Percentiles rank a stretch among this genome's conserved stretches.
Evolutionary conservation across 2,113 vertebrate species (phyloP).

Genomic region (Zosterops borbonicus): DNA sequence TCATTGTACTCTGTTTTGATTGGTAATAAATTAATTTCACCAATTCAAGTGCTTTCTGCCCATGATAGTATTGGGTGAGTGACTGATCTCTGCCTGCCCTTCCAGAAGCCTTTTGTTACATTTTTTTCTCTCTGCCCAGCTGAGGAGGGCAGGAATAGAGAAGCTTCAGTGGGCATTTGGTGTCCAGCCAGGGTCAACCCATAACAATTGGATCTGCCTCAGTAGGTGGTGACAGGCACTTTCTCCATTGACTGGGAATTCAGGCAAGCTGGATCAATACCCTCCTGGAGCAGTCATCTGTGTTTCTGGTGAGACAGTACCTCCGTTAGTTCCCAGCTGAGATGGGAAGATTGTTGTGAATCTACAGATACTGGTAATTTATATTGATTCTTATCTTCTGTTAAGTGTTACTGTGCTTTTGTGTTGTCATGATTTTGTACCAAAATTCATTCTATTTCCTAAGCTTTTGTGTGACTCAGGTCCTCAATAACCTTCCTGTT

Average conservation of each 20-base stretch:
- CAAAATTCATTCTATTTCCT: not conserved
- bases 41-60: not conserved
- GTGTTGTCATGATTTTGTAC: not conserved
- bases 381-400: not conserved
- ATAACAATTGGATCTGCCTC: not conserved
- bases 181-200: not conserved
- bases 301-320: not conserved
- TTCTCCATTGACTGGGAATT: not conserved
- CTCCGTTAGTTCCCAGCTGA: not conserved
- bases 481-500: not conserved
- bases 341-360: not conserved
- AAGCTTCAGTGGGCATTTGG: not conserved
- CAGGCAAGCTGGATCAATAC: not conserved
- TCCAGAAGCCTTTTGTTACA: rapidly evolving
- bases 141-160: not conserved
- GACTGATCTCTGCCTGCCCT: not conserved
- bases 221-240: not conserved
- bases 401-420: not conserved
- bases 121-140: not conserved
- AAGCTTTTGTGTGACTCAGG: not conserved
- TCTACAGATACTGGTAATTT: not conserved
- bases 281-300: not conserved
- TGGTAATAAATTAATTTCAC: not conserved
- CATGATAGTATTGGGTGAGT: not conserved
- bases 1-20: not conserved